phyloP scores from a whole-genome alignment of 2,113 vertebrate genomes.

The Microtus pennsylvanicus region DNA sequence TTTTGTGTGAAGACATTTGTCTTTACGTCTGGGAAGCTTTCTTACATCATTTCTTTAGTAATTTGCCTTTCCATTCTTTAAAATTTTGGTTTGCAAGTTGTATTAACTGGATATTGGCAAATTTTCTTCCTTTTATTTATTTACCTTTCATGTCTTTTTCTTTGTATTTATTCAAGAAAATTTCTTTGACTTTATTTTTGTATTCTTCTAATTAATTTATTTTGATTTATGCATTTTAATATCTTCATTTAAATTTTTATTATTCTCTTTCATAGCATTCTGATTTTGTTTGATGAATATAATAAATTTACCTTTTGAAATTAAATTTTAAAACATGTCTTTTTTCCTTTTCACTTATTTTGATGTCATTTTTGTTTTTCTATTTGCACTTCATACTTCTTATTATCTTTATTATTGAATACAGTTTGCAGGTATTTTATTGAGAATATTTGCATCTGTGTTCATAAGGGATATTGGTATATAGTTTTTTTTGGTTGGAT shows the following conservation, averaged over 20 bases:
- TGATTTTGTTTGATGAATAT: background rate
- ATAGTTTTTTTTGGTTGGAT: background rate
- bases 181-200: background rate
- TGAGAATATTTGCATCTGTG: background rate
- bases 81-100: background rate
- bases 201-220: conserved; percentile 12
- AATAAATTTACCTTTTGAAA: background rate
- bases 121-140: background rate
- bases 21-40: background rate
- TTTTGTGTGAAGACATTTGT: background rate
- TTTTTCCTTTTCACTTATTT: background rate
- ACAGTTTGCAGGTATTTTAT: background rate
- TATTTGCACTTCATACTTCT: background rate
- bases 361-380: background rate
- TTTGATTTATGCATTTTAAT: background rate
- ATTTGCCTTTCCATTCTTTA: conserved; percentile 1
- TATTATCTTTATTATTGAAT: background rate
- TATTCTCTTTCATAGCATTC: background rate
- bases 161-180: conserved; percentile 5
- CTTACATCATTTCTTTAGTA: background rate
- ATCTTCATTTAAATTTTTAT: conserved; percentile 25
- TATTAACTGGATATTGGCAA: background rate
- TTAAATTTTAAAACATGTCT: background rate
- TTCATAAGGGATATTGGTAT: background rate
- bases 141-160: background rate